Percentiles rank a stretch among this genome's conserved stretches.
Evolutionary conservation across 2,797 vertebrate species (phyloP).

Genomic region (Sebastes aleutianus): DNA sequence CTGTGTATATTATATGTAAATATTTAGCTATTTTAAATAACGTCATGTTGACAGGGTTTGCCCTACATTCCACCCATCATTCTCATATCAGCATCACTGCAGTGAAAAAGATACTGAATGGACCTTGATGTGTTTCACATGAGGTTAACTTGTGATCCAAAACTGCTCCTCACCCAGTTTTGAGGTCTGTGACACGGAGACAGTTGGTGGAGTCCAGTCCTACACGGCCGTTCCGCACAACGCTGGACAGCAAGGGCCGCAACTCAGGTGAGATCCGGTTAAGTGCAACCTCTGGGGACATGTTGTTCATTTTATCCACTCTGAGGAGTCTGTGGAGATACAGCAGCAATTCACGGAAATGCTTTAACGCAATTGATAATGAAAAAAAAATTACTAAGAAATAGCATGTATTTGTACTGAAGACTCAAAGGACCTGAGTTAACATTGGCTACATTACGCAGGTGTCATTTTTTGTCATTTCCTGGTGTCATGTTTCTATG

Average conservation of each 20-base stretch:
- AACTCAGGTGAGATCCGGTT: constrained; percentile 93
- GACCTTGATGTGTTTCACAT: neutral
- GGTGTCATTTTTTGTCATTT: neutral
- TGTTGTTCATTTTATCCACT: constrained; percentile 81
- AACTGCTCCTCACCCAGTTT: constrained; percentile 88
- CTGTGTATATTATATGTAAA: neutral
- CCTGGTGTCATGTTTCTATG: neutral
- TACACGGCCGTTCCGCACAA: constrained; percentile 94
- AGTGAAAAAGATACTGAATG: neutral
- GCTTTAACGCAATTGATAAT: neutral
- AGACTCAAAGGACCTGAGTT: neutral
- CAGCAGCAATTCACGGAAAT: neutral
- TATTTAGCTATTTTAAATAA: neutral
- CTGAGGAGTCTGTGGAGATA: constrained; percentile 19
- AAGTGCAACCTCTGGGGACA: constrained; percentile 95
- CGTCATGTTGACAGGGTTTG: neutral
- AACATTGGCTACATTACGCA: neutral
- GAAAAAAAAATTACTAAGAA: neutral
- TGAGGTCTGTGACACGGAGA: constrained; percentile 96
- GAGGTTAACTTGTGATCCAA: neutral
- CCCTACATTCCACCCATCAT: neutral
- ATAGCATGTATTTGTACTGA: fast-evolving
- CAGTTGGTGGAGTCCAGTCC: constrained; percentile 96
- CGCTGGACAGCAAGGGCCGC: constrained; percentile 90
- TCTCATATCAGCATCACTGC: neutral